phyloP scores from a whole-genome alignment of 2,797 vertebrate genomes.

The Tenualosa ilisha region DNA sequence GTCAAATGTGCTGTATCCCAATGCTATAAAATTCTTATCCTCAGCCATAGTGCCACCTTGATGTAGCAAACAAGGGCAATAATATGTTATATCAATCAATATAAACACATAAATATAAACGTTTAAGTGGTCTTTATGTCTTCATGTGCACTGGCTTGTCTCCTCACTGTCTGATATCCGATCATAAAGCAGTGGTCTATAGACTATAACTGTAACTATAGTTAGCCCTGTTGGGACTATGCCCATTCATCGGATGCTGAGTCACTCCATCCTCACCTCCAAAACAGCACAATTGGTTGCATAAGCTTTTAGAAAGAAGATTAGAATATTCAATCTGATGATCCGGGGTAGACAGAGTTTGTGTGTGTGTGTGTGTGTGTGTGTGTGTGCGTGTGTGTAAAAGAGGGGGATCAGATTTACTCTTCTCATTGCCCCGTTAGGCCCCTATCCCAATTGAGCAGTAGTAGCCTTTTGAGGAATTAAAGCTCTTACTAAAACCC shows the following conservation, averaged over 20 bases:
- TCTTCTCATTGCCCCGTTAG: constrained; percentile 36
- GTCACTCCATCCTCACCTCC: constrained; percentile 53
- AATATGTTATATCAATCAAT: no score
- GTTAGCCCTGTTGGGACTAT: not conserved
- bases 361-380: constrained; percentile 31
- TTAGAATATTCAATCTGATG: constrained; percentile 67
- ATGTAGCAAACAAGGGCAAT: no score
- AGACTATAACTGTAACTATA: no score
- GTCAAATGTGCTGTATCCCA: not conserved
- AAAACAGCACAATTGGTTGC: constrained; percentile 63
- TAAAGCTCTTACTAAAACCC: constrained; percentile 52
- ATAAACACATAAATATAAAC: no score
- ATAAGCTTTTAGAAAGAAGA: constrained; percentile 72
- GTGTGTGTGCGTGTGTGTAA: constrained; percentile 25
- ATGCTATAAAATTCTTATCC: not conserved
- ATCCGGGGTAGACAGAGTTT: constrained; percentile 62
- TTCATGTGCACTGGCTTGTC: not conserved
- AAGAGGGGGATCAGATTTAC: constrained; percentile 49
- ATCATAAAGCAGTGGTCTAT: not conserved
- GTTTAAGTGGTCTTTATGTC: not conserved
- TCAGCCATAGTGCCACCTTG: no score
- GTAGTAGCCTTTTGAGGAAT: constrained; percentile 47
- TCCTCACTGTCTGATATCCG: not conserved
- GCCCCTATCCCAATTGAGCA: constrained; percentile 59
- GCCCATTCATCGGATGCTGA: constrained; percentile 54